phyloP scores from a whole-genome alignment of 2,797 vertebrate genomes.

The Amazona ochrocephala region DNA sequence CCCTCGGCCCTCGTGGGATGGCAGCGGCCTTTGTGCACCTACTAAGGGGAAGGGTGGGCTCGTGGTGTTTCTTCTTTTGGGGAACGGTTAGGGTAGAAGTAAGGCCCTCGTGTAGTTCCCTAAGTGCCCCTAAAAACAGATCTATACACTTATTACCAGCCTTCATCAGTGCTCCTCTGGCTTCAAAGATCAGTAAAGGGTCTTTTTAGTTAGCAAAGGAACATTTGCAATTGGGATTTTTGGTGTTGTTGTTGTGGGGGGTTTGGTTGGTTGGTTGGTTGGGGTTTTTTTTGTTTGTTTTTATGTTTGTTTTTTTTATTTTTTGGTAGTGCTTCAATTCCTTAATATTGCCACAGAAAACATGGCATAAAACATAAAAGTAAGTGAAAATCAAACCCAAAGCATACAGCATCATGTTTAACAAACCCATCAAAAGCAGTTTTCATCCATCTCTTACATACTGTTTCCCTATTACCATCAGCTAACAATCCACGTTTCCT shows the following conservation, averaged over 20 bases:
- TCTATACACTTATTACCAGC: background rate
- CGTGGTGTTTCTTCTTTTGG: background rate
- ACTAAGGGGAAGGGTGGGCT: background rate
- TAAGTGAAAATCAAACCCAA: background rate
- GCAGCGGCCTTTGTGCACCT: background rate
- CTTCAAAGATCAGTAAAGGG: background rate
- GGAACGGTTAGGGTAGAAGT: background rate
- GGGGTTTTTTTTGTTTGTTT: too few relatives aligned
- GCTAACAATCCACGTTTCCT: background rate
- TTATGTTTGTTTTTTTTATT: background rate
- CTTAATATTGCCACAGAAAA: background rate
- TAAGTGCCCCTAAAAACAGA: background rate
- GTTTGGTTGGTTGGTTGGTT: too few relatives aligned
- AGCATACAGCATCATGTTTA: background rate
- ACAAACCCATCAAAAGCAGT: background rate
- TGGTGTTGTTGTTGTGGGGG: too few relatives aligned
- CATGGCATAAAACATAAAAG: background rate
- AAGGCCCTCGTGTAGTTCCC: background rate
- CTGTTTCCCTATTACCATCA: background rate
- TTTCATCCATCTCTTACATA: background rate
- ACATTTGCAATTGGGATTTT: background rate
- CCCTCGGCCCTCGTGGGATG: too few relatives aligned
- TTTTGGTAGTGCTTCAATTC: background rate
- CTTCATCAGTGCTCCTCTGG: background rate
- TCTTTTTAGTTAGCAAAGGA: background rate